These are phyloP conservation scores for Eumaeus atala DNA, from an alignment of 1,140 invertebrate species.

Conservation along the genomic window DNA sequence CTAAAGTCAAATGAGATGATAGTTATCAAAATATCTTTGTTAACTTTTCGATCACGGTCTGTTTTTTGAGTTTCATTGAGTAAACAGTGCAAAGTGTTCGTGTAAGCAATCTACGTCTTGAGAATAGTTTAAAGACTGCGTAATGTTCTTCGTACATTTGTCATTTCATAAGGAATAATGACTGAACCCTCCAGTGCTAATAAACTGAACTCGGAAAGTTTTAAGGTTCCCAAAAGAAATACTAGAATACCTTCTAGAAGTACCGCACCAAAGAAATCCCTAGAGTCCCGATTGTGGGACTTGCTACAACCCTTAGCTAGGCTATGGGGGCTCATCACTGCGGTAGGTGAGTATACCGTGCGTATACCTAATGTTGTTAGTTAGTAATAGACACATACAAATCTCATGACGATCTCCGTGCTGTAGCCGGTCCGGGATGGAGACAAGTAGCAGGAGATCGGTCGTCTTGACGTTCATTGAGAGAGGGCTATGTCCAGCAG, in stretches of 20 bases:
- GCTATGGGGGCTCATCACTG: constrained; percentile 58
- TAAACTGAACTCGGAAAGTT: background rate
- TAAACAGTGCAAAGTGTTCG: constrained; percentile 3
- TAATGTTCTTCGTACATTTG: background rate
- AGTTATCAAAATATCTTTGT: background rate
- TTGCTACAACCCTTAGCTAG: constrained; percentile 56
- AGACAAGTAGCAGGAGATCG: too few species aligned
- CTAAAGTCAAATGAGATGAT: background rate
- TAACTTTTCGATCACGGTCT: background rate
- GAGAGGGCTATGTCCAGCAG: too few species aligned
- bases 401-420: too few species aligned
- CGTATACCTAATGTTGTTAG: too few species aligned
- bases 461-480: too few species aligned
- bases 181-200: background rate
- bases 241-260: background rate
- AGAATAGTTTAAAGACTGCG: background rate
- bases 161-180: background rate
- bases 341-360: constrained; percentile 41
- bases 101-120: background rate
- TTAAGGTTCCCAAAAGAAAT: background rate
- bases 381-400: too few species aligned
- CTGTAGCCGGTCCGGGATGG: too few species aligned
- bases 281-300: constrained; percentile 53
- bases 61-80: background rate
- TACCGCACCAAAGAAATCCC: constrained; percentile 36